These are phyloP conservation scores for Cyclina sinensis DNA, from an alignment of 1,140 invertebrate species.

Conservation along the genomic window DNA sequence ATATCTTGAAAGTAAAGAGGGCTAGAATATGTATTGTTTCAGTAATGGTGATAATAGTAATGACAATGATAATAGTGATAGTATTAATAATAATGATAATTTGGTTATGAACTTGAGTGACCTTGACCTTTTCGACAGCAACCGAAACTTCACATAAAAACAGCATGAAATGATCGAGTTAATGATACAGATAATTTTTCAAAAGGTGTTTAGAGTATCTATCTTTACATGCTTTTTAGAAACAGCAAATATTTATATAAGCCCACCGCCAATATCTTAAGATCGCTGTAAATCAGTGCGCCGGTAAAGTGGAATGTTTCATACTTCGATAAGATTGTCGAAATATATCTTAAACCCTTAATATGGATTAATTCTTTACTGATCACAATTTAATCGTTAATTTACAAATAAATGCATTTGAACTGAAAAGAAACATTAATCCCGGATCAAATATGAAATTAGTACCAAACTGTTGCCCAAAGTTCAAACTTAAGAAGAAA, in stretches of 20 bases:
- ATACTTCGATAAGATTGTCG: neutral
- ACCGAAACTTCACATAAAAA: too few species aligned
- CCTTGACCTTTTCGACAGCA: too few species aligned
- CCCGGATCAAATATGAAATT: neutral
- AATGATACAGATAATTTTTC: too few species aligned
- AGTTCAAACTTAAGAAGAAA: too few species aligned
- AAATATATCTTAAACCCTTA: neutral
- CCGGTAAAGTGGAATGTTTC: neutral
- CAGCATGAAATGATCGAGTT: too few species aligned
- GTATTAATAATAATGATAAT: too few species aligned
- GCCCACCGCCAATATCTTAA: neutral
- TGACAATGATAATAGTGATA: too few species aligned
- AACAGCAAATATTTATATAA: constrained; percentile 13
- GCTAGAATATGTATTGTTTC: too few species aligned
- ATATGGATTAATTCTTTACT: neutral
- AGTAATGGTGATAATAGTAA: too few species aligned
- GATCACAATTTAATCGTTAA: neutral
- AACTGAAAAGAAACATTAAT: neutral
- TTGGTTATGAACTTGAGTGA: too few species aligned
- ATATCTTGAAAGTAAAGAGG: too few species aligned
- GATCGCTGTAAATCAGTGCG: neutral
- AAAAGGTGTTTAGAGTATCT: neutral
- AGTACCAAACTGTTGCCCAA: too few species aligned
- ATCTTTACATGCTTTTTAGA: neutral
- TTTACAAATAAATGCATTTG: neutral